Conservation (phyloP, 35 echinoderm and acorn worm genomes). For the Apostichopus japonicus region DNA sequence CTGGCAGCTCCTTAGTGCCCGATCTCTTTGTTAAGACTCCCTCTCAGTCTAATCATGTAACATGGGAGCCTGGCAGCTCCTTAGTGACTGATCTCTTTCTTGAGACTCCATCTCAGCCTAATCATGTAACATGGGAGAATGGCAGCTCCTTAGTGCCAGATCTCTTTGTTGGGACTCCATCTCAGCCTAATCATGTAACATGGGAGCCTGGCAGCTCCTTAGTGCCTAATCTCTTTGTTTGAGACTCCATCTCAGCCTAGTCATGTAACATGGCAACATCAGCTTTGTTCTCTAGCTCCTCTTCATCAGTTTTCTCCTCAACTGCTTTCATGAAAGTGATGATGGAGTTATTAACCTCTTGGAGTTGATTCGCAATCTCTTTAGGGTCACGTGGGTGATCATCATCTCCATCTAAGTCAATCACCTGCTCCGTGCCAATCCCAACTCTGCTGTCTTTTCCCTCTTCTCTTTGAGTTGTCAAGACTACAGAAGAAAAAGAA, state of each 20-base stretch:
- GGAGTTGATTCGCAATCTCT: conserved; percentile 70
- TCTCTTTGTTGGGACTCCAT: no score
- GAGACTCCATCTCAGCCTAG: background rate
- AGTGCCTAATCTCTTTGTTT: no score
- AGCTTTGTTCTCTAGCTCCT: conserved; percentile 51
- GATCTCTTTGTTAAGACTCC: no score
- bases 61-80: background rate
- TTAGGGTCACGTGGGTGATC: conserved; percentile 66
- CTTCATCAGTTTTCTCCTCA: conserved; percentile 64
- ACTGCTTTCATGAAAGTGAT: conserved; percentile 79
- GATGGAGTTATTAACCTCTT: conserved; percentile 78
- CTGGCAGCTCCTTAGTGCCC: no score
- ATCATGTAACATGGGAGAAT: no score
- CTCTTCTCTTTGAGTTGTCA: background rate
- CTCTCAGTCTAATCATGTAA: conserved; percentile 21
- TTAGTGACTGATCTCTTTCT: no score
- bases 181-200: no score
- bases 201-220: no score
- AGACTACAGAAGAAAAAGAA: background rate
- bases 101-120: no score
- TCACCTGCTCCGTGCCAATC: background rate
- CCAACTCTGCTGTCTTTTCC: background rate
- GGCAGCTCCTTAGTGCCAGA: no score
- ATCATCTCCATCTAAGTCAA: conserved; percentile 20
- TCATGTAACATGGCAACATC: conserved; percentile 38